Evolutionary conservation across 2,888 invertebrate species (phyloP), one percentile per base, ranked within the genome.

Genomic region (Heliconius ismenius): DNA sequence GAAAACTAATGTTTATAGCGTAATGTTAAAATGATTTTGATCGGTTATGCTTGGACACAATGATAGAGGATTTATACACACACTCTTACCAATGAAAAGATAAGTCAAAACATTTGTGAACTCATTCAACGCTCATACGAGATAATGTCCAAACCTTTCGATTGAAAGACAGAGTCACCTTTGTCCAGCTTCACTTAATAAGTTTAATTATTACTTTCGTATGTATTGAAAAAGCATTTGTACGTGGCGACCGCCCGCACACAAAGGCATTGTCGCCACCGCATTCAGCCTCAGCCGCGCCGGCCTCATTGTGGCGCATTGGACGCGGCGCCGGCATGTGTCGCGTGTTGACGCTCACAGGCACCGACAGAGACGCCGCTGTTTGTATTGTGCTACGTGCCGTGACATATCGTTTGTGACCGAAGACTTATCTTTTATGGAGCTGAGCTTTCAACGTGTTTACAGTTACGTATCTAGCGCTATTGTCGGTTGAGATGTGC

Each of bases 321-420:
- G 85, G 92, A 86, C 86, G 87, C 92, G 93, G 91, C 90, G 89
- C 89, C 89, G 91, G 75, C 83, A 79, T 81, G 80, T 81, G 81
- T 78, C 79, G 81, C 79, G 84, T 92, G 92, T 91, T 67, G 91
- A 92, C 91, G 91, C 82, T 85, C 88, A 91, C 85, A 87, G 85
- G 86, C 84, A 89, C 92, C 93, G 92, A 89, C 93, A 91, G 84
- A 91, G 87, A 88, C 86, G 89, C 92, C 92, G 92, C 90, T 93
- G 92, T 93, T 93, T 93, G 93, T 88, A 90, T 93, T 93, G 92
- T 92, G 87, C 89, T 90, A 91, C 92, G 93, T 91, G 91, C 91
- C 89, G 88, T 90, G 89, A 92, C 92, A 92, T 92, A 92, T 91
- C 91, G 91, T 90, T 89, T 92, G 92, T 88, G 86, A 84, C 86